Evolutionary conservation across 2,113 vertebrate species (phyloP), one percentile per base, ranked within the genome.

Genomic region (Halichoerus grypus): DNA sequence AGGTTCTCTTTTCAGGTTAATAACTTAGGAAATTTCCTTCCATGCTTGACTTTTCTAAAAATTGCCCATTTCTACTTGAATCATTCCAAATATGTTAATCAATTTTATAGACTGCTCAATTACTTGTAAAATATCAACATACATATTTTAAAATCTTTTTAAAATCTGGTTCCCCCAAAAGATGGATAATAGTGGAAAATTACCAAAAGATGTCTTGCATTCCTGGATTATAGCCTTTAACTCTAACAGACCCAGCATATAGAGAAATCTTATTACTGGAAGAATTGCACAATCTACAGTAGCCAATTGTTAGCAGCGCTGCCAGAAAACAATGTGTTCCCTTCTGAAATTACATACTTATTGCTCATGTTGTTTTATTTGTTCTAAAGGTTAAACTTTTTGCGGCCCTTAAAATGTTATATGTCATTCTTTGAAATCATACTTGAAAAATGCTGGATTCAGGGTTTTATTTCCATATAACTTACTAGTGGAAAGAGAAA

Each of bases 401-500:
- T 82, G 33, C 57, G 97, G 61, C 96, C 97, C 91, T 98, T 98
- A 98, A 91, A 96, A 97, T 96, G 39, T 46, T 4, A 65, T 77
- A 71, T 95, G 65, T 97, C 97, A 98, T 92, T 96, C 94, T 97
- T 98, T 97, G 51, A 97, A 98, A 96, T 69, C 87, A 72, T 80
- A 80, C 92, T 65, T 85, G 96, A 95, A 98, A 98, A 98, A 82
- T 81, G 97, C 42, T 96, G 94, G 98, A 97, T 67, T 77, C 49
- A 97, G 90, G 69, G 71, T 61, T 98, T 96, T 98, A 97, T 98
- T 98, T 98, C 96, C 97, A 84, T 91, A 63, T 83, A 88, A 95
- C 53, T 98, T 97, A 91, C 95, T 97, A 98, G 93, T 84, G 80
- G 90, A 95, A 97, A 97, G 79, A 95, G 84, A 97, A 98, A 98